Percentiles rank a stretch among this genome's conserved stretches.
These are phyloP conservation scores for Poeciliopsis retropinna DNA, from an alignment of 2,113 vertebrate genomes.

Conservation along the genomic window DNA sequence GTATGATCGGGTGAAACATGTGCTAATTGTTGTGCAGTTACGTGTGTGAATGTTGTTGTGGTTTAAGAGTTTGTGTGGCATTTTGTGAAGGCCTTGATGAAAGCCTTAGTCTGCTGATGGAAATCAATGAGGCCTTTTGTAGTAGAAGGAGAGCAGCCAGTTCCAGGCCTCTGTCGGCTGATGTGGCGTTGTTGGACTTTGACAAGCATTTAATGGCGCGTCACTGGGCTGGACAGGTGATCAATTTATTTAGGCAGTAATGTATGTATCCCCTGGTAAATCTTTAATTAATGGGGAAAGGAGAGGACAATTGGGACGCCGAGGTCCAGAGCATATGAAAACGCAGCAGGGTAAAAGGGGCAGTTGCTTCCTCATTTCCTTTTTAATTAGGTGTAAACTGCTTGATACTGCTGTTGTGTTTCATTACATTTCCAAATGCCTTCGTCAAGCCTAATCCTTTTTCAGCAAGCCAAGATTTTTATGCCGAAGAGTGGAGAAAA, in stretches of 20 bases:
- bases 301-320: conserved; percentile 45
- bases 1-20: not conserved
- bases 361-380: conserved; percentile 46
- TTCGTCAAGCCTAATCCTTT: conserved; percentile 25
- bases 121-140: conserved; percentile 79
- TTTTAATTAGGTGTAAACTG: conserved; percentile 51
- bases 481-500: not conserved
- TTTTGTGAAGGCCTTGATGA: conserved; percentile 57
- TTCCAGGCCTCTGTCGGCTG: conserved; percentile 60
- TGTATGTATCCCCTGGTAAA: conserved; percentile 79
- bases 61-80: conserved; percentile 42
- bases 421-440: conserved; percentile 8
- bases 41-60: not conserved
- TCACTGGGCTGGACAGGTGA: conserved; percentile 64
- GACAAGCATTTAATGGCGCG: conserved; percentile 74
- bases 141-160: conserved; percentile 57
- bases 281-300: conserved; percentile 75
- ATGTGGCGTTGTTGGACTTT: conserved; percentile 62
- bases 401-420: conserved; percentile 17
- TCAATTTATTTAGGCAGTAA: conserved; percentile 80
- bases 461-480: not conserved
- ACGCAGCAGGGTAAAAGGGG: conserved; percentile 19
- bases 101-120: conserved; percentile 58
- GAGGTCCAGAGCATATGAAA: conserved; percentile 35
- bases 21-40: not conserved